These are phyloP conservation scores for Entelurus aequoreus DNA, from an alignment of 2,113 vertebrate genomes.

Conservation along the genomic window DNA sequence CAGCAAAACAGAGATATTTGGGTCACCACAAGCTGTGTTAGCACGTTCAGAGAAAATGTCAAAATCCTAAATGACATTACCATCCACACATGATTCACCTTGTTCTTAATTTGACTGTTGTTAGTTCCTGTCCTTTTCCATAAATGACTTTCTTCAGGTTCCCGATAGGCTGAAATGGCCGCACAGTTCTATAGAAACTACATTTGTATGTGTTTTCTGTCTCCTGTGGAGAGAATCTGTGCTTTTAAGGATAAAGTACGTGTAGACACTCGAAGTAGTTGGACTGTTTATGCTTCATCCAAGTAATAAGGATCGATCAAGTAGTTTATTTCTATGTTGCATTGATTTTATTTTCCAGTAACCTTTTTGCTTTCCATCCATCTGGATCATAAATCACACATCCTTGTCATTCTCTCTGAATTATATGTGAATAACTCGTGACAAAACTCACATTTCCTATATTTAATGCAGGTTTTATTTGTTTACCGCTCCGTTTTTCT, in stretches of 20 bases:
- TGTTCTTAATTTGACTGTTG: too few relatives aligned
- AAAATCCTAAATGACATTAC: too few relatives aligned
- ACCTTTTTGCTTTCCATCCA: constrained; percentile 12
- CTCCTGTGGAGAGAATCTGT: background rate
- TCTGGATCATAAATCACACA: constrained; percentile 18
- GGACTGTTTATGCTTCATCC: background rate
- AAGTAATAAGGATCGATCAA: background rate
- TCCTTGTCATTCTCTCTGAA: background rate
- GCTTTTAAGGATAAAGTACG: background rate
- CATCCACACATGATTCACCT: too few relatives aligned
- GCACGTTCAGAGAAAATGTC: background rate
- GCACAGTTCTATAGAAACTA: too few relatives aligned
- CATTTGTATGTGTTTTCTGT: background rate
- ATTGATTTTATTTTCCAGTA: constrained; percentile 35
- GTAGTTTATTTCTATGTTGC: constrained; percentile 54
- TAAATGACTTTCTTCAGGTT: background rate
- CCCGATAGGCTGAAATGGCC: too few relatives aligned
- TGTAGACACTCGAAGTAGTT: background rate
- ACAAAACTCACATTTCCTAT: constrained; percentile 3
- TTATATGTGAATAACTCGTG: constrained; percentile 1
- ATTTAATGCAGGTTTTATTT: constrained; percentile 3
- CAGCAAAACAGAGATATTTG: constrained; percentile 42
- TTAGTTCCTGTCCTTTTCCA: too few relatives aligned
- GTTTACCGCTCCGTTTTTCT: constrained; percentile 27
- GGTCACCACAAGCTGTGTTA: background rate